These are phyloP conservation scores for Perizoma flavofasciatum DNA, from an alignment of 2,888 invertebrate species.

Conservation along the genomic window DNA sequence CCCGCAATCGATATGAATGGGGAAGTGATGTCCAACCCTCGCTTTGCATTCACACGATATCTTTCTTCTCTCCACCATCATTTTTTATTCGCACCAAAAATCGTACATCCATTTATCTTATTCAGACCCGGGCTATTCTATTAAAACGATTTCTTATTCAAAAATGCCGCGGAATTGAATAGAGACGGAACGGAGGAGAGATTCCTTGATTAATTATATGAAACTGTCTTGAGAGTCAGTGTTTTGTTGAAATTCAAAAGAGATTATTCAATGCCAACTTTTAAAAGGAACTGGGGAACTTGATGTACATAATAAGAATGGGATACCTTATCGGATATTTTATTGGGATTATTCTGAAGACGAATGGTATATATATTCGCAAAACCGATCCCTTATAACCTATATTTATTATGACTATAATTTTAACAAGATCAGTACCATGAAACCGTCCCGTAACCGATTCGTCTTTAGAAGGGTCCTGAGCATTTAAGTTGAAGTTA, in stretches of 20 bases:
- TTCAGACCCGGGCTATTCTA: constrained; percentile 54
- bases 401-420: constrained; percentile 27
- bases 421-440: constrained; percentile 13
- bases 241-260: constrained; percentile 54
- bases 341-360: constrained; percentile 14
- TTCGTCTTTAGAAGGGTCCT: constrained; percentile 24
- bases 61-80: constrained; percentile 46
- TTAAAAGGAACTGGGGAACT: constrained; percentile 28
- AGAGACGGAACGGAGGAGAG: constrained; percentile 45
- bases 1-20: constrained; percentile 46
- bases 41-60: constrained; percentile 49
- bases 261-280: constrained; percentile 47
- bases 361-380: constrained; percentile 8
- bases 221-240: constrained; percentile 48
- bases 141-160: constrained; percentile 68
- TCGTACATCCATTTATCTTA: constrained; percentile 56
- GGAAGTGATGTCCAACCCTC: constrained; percentile 39
- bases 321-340: constrained; percentile 13
- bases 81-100: constrained; percentile 56
- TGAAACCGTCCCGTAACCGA: constrained; percentile 21
- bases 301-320: constrained; percentile 27
- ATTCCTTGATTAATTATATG: constrained; percentile 61
- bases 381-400: constrained; percentile 23
- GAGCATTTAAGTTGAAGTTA: constrained; percentile 35
- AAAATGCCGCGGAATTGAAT: constrained; percentile 65